Conservation (phyloP, 2,888 invertebrate species). For the Chrysodeixis includens region DNA sequence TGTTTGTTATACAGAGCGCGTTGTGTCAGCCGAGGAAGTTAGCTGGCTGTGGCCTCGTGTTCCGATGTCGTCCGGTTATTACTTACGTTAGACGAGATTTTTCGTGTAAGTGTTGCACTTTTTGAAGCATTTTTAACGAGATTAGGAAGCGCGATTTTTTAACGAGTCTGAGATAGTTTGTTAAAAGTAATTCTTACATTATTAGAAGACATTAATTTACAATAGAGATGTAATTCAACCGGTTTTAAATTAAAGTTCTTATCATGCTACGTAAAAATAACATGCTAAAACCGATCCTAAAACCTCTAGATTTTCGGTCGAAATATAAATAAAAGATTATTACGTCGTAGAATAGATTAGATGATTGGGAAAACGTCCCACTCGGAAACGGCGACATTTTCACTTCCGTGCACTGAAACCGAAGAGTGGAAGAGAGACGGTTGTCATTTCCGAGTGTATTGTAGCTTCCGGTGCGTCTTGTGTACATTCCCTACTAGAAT, state of each 20-base stretch:
- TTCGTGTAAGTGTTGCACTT: slow-evolving; percentile 28
- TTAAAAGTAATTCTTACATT: too few species aligned
- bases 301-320: background rate
- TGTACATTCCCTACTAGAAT: slow-evolving; percentile 44
- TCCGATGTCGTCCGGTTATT: slow-evolving; percentile 38
- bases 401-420: slow-evolving; percentile 54
- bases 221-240: background rate
- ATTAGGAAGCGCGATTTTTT: background rate
- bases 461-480: slow-evolving; percentile 55
- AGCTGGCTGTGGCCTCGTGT: slow-evolving; percentile 37
- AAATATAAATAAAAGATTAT: slow-evolving; percentile 37
- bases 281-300: background rate
- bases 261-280: background rate
- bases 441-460: slow-evolving; percentile 60
- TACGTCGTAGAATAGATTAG: slow-evolving; percentile 41
- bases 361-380: slow-evolving; percentile 52
- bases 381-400: slow-evolving; percentile 54
- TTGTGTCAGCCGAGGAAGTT: slow-evolving; percentile 45
- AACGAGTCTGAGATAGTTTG: too few species aligned
- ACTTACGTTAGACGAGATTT: slow-evolving; percentile 35
- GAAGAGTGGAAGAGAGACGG: slow-evolving; percentile 55
- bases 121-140: background rate
- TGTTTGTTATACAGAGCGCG: slow-evolving; percentile 53
- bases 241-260: background rate
- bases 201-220: background rate